Evolutionary conservation across 2,113 vertebrate genomes (phyloP), one percentile per base, ranked within the genome.

Genomic region (Gopherus evgoodei): DNA sequence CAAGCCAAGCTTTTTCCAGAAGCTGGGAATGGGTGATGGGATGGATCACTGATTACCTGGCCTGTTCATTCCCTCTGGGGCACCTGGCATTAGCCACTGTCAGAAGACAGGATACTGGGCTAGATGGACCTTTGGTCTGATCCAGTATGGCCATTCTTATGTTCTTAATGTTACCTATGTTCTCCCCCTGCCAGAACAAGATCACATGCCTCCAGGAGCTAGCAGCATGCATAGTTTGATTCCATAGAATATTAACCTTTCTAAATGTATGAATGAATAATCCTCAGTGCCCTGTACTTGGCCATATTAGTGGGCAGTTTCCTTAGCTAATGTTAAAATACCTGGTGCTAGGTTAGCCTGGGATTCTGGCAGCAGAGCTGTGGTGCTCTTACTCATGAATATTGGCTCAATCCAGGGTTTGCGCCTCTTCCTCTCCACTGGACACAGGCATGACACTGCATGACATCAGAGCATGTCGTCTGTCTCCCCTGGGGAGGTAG

Each of bases 291-390:
- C 29, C 59, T 65, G 19, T 79, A 85, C 8, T 56, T 38, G 89
- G 83, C 72, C 57, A 4, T 13, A 95, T 94, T 95, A 92, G 84
- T 95, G 88, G 90, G 83, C 5, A 3, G 93, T 97, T 96, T 89
- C 91, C 31, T 89, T 97, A 88, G 95, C 87, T 93, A 88, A 94
- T 3, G 56, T 62, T 93, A 22, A 7, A 80, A 92, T 78, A 0
- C 79, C 92, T 97, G 95, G 96, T 94, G 53, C 86, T 29, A 44
- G 79, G 96, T 95, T 90, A 96, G 57, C 50, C 49, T 81, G 62
- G 6, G 93, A 85, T 96, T 91, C 91, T 96, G 90, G 94, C 93
- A 93, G 89, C 65, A 96, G 88, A 96, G 84, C 57, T 0, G 0
- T 42, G 38, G 19, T 24, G 38, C 69, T 94, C 75, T 88, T 92